phyloP scores from a whole-genome alignment of 2,113 vertebrate species.

The Noctilio leporinus region DNA sequence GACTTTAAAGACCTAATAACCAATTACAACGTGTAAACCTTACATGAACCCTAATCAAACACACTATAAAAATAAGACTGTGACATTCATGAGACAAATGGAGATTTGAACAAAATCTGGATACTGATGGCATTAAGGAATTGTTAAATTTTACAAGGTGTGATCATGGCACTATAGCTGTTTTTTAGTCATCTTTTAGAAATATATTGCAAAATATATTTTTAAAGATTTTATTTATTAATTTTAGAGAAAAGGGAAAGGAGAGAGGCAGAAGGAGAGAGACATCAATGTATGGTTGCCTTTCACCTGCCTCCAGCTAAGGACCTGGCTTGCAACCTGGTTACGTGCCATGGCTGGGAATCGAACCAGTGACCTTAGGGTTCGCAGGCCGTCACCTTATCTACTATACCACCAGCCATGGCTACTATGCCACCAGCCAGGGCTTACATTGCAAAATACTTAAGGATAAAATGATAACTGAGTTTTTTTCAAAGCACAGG shows the following conservation, averaged over 20 bases:
- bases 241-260: too few relatives aligned
- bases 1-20: neutral
- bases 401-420: too few relatives aligned
- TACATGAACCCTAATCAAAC: neutral
- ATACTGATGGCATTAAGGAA: neutral
- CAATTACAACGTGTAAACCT: neutral
- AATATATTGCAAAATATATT: too few relatives aligned
- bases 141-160: neutral
- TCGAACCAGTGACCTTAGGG: too few relatives aligned
- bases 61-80: neutral
- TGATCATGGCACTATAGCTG: neutral
- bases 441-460: neutral
- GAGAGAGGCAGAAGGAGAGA: too few relatives aligned
- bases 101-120: neutral
- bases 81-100: neutral
- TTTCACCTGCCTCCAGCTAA: too few relatives aligned
- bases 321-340: too few relatives aligned
- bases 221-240: too few relatives aligned
- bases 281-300: too few relatives aligned
- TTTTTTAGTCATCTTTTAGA: neutral
- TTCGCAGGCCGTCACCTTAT: too few relatives aligned
- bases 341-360: too few relatives aligned
- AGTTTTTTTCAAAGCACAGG: conserved; percentile 1
- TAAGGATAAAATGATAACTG: neutral
- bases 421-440: too few relatives aligned